These are phyloP conservation scores for Delphinapterus leucas DNA, from an alignment of 2,113 vertebrate species.

Conservation along the genomic window DNA sequence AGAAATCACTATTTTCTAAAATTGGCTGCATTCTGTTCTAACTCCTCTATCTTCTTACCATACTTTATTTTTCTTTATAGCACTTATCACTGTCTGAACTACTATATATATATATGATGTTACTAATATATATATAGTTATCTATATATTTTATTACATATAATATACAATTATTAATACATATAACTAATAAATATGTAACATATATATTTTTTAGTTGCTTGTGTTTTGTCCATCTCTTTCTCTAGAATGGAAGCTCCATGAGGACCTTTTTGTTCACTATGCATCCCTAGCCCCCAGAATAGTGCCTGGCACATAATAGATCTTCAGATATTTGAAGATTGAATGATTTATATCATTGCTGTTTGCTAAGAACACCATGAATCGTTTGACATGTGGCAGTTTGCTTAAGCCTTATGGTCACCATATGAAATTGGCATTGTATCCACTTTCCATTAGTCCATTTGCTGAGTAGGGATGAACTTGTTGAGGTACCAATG, in stretches of 20 bases:
- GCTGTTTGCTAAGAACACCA: neutral
- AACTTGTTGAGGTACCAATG: neutral
- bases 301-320: neutral
- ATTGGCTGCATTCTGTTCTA: neutral
- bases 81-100: neutral
- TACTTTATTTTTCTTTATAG: neutral
- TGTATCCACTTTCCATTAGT: neutral
- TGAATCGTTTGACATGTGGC: neutral
- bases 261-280: neutral
- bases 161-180: neutral
- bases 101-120: neutral
- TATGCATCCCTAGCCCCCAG: neutral
- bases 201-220: neutral
- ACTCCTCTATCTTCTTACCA: neutral
- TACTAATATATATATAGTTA: neutral
- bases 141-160: neutral
- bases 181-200: neutral
- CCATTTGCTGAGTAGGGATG: neutral
- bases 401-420: neutral
- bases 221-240: neutral
- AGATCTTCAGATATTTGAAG: neutral
- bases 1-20: neutral
- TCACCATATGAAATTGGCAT: neutral
- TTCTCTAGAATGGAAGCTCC: neutral
- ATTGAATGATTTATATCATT: neutral